Evolutionary conservation across 2,888 invertebrate genomes (phyloP), one percentile per base, ranked within the genome.

Genomic region (Heliconius cydno): DNA sequence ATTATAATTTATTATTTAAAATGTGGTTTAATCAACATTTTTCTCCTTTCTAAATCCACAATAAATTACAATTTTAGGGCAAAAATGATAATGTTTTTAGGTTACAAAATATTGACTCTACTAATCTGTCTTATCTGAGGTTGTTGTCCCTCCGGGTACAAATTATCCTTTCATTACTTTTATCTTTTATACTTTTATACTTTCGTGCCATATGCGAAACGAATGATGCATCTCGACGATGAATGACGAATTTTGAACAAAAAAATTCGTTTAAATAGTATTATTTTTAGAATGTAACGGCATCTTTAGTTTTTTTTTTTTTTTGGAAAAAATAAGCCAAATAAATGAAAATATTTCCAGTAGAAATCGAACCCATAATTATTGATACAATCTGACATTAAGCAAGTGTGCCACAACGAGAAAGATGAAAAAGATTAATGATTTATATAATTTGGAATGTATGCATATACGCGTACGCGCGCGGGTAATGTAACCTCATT

Each of bases 371-470:
- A 67, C 25, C 34, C 34, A 34, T 30, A 60, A 75, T 41, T 7
- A 25, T 13, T 13, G 19, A 68, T 2, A 13, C 38, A n/a, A 41
- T 38, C 38, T 5, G 6, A n/a, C 66, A 34, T 30, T 34, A 38
- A 41, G 28, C 68, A 70, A 70, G 25, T 70, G 70, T 46, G 41
- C 70, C 15, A 70, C 25, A 0, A 15, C 7, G 41, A 15, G 7
- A 46, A 70, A 70, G 15, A 70, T 70, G 41, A 70, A 41, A 41
- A 65, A 75, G 81, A 82, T 80, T 82, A 82, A 82, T 80, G 81
- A 60, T 79, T 75, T 60, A 30, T 78, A 77, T 77, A 80, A 78
- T 80, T 74, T 57, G 65, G 67, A 41, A 77, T 41, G 30, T 70
- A 74, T 25, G 38, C 22, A 30, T 34, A 65, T 65, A 46, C 46